Base-by-base conservation (phyloP, 2,113 vertebrate species). In the Neodontobutis hainanensis region DNA sequence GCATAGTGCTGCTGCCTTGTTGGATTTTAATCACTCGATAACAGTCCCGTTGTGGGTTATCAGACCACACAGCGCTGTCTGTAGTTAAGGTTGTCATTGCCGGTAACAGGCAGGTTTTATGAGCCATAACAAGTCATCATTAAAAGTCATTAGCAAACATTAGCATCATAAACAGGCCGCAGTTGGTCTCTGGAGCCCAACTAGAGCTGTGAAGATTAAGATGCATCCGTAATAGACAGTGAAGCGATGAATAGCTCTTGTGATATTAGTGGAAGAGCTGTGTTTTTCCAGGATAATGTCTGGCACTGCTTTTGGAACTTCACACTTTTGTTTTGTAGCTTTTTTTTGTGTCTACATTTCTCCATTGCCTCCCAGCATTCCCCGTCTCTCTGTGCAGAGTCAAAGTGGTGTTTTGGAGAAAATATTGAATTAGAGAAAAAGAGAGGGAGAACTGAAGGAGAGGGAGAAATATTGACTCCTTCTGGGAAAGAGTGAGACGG, bases 401-500 rank as follows among this genome's bases (percentile, higher is more conserved):
- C 49, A 75, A 73, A 80, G 80, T 47, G 74, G 72, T 69, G 82
- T 80, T 87, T 88, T 80, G 78, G 85, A 81, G 85, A 87, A 90
- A 90, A 90, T 87, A 90, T 86, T 81, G 85, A 85, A 86, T 88
- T 88, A 89, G 86, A 87, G 77, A 68, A 82, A 84, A 86, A 84
- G 70, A 78, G 87, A 82, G 81, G 73, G 84, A 88, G 86, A 88
- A 90, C 87, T 85, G 86, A 90, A 87, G 84, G 89, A 90, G 91
- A 90, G 87, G 87, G 88, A 92, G 92, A 91, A 91, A 90, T 92
- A 93, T 93, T 90, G 92, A 93, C 90, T 92, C 81, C 90, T 92
- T 93, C 92, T 93, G 91, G 91, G 92, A 92, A 90, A 89, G 82
- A 92, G 86, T 83, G 87, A 91, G 88, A 89, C 87, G 88, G 90